A percentile compares a stretch with the other conserved stretches of the same genome.
phyloP scores from a whole-genome alignment of 1,140 invertebrate species.

The Choristoneura fumiferana region DNA sequence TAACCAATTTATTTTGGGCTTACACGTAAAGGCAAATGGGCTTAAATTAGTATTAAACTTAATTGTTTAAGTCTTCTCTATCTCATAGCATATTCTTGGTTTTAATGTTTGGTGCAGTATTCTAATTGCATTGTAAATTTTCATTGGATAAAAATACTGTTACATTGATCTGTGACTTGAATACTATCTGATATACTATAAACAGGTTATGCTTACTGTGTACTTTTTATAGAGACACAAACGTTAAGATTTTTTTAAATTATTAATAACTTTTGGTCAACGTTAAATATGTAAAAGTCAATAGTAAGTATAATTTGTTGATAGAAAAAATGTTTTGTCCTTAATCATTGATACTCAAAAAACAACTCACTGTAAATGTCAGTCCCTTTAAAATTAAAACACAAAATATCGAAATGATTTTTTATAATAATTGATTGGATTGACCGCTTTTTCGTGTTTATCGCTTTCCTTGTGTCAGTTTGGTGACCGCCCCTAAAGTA shows the following conservation, averaged over 20 bases:
- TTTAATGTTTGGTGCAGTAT: slow-evolving; percentile 77
- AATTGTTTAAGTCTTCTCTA: slow-evolving; percentile 54
- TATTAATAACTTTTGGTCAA: not conserved
- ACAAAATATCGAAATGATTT: slow-evolving; percentile 56
- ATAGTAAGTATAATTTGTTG: not conserved
- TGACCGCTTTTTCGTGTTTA: slow-evolving; percentile 80
- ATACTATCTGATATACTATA: slow-evolving; percentile 8
- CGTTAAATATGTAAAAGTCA: too few relatives aligned
- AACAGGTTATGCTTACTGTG: not conserved
- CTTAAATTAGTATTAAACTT: slow-evolving; percentile 56
- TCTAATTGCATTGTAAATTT: slow-evolving; percentile 76
- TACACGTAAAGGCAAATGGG: slow-evolving; percentile 66
- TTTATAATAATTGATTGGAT: slow-evolving; percentile 77
- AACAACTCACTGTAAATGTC: slow-evolving; percentile 70
- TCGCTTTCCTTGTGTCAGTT: slow-evolving; percentile 80
- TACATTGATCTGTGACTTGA: slow-evolving; percentile 16
- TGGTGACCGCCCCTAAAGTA: slow-evolving; percentile 77
- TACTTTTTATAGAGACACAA: not conserved
- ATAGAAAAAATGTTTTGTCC: slow-evolving; percentile 14
- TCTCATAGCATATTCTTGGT: slow-evolving; percentile 69
- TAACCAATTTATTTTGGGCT: slow-evolving; percentile 50
- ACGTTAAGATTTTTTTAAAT: not conserved
- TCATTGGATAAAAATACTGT: slow-evolving; percentile 56
- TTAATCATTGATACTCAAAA: slow-evolving; percentile 70
- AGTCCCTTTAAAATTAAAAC: slow-evolving; percentile 48